These are phyloP conservation scores for Chrysochloris asiatica DNA, from an alignment of 2,113 vertebrate genomes.

Conservation along the genomic window DNA sequence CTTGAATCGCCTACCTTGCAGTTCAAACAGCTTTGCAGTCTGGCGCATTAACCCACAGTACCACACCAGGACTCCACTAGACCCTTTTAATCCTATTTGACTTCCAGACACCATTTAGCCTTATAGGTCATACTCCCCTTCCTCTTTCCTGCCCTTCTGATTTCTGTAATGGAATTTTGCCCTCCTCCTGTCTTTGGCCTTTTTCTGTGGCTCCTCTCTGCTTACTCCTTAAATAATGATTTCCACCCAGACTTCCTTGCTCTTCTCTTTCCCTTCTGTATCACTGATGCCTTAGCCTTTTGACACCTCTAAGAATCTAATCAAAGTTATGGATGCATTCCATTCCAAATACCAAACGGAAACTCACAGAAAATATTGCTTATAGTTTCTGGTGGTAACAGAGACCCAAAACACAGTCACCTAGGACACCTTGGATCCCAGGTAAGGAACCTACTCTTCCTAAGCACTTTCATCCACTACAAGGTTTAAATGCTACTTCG, in stretches of 20 bases:
- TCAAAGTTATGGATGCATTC: not conserved
- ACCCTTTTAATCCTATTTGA: fast-evolving
- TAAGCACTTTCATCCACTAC: not conserved
- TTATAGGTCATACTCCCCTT: fast-evolving
- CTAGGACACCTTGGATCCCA: not conserved
- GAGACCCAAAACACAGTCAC: no score
- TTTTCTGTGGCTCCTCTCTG: not conserved
- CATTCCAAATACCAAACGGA: not conserved
- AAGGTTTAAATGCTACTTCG: not conserved
- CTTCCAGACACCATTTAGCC: not conserved
- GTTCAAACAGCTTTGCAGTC: no score
- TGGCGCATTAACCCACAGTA: no score
- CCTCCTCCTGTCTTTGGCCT: not conserved
- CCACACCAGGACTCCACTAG: no score
- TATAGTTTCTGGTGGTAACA: not conserved
- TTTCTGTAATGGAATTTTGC: no score
- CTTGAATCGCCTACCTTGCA: no score
- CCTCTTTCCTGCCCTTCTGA: no score
- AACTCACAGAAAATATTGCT: not conserved
- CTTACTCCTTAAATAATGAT: not conserved
- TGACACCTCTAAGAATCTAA: not conserved
- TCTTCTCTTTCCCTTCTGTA: not conserved
- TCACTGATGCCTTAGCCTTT: not conserved
- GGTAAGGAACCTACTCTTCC: no score
- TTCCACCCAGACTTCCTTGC: not conserved